Conservation (phyloP, 1,140 invertebrate genomes). For the Bathynomus jamesi region DNA sequence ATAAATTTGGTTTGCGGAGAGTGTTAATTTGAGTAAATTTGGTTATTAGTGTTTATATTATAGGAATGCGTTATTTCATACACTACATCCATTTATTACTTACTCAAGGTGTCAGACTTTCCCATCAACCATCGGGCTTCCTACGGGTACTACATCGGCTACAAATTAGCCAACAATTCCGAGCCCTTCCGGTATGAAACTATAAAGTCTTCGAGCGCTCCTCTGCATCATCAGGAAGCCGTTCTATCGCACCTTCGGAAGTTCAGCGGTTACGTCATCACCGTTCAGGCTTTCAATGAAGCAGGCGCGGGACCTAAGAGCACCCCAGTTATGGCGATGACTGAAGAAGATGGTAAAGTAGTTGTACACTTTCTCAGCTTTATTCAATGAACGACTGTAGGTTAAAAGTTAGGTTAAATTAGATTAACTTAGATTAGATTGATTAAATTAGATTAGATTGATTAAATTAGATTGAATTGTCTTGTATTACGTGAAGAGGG, state of each 20-base stretch:
- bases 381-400: neutral
- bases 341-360: conserved; percentile 45
- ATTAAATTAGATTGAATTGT: too few species aligned
- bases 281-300: neutral
- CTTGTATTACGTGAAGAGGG: too few species aligned
- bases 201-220: neutral
- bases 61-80: too few species aligned
- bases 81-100: too few species aligned
- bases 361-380: neutral
- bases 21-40: too few species aligned
- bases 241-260: neutral
- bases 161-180: neutral
- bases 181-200: neutral
- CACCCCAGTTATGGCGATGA: conserved; percentile 40
- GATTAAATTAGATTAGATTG: too few species aligned
- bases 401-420: neutral
- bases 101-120: neutral
- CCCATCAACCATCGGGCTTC: neutral
- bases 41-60: too few species aligned
- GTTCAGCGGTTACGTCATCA: neutral
- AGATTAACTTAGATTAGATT: too few species aligned
- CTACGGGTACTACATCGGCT: neutral
- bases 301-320: conserved; percentile 45
- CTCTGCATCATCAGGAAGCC: neutral
- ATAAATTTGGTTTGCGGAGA: too few species aligned